Evolutionary conservation across 2,797 vertebrate species (phyloP), one percentile per base, ranked within the genome.

Genomic region (Cirrhinus molitorella): DNA sequence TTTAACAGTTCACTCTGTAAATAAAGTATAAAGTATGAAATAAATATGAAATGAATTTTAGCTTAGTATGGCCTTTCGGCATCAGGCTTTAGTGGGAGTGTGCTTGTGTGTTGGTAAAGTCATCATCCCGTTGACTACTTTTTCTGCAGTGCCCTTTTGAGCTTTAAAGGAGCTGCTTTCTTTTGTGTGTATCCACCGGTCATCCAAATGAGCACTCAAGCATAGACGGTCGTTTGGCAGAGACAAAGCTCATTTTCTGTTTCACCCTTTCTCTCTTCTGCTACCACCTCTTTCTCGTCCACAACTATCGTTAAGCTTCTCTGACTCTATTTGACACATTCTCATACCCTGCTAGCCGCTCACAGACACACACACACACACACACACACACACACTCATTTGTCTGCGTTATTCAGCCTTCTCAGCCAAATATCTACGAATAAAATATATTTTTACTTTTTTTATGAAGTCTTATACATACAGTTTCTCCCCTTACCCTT

Each of bases 191-290:
- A 45, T 73, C 16, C 67, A 87, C 84, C 72, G 83, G 88, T 92
- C 85, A 90, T 87, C 86, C 82, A 57, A 84, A 89, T 65, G 75
- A 87, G 82, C 87, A 79, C 76, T 90, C 88, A 89, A 80, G 89
- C 89, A 87, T 80, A 81, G 86, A 57, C 85, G 80, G 87, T 79
- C 79, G 43, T 79, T 87, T 88, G 88, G 89, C 90, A 85, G 79
- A 73, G 66, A 28, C 57, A 78, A 57, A 23, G 51, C 34, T 81
- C 25, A 21, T 63, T 19, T 55, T 70, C 49, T 78, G 17, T 76
- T 21, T 57, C 40, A 66, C 34, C 47, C 47, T 49, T 66, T 75
- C 45, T 78, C 78, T 68, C 63, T 71, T 71, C 71, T 55, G 57
- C 55, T 68, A 45, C 65, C 12, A 53, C 25, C 53, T 34, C 80